Base-by-base conservation (phyloP, 2,113 vertebrate genomes). In the Eleginops maclovinus region DNA sequence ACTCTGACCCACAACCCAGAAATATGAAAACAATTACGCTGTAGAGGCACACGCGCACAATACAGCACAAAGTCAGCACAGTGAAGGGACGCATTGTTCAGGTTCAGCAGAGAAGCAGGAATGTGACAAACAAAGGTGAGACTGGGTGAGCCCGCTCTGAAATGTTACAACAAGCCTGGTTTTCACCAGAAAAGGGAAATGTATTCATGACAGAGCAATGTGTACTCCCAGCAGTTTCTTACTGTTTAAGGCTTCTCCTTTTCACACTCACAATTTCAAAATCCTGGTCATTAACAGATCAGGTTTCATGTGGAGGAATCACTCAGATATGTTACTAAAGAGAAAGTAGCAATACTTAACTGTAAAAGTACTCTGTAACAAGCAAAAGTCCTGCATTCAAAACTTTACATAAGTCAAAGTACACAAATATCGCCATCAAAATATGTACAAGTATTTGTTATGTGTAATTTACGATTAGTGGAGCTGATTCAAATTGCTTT, bases 31-130 rank as follows among this genome's bases (percentile, higher is more conserved):
- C 17, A 54, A 6, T 4, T 41, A 43, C 31, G 17, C 28, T 53
- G 10, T 40, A 47, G 3, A 44, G 17, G 50, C 51, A 22, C 10
- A 11, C 31, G 21, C 44, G 0, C 51, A 43, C 28, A 22, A 14
- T 61, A 17, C 60, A 75, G 50, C 22, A 58, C 77, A 59, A 19
- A 63, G 80, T 92, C 90, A 88, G 90, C 89, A 88, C 46, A 75
- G 66, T 62, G 49, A 44, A 0, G 67, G 5, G 51, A 61, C 74
- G 53, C 36, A 77, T 89, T 88, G 89, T 93, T 83, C 55, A 10
- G 46, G 49, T 83, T 87, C 75, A 79, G 86, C 26, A 75, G 75
- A 83, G 75, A 43, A 84, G 80, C 83, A 88, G 89, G 87, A 80
- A 86, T 82, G 75, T 67, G 72, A 74, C 63, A 61, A 80, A 79